Percentiles rank a stretch among this genome's conserved stretches.
These are phyloP conservation scores for Pyrochroa serraticornis DNA, from an alignment of 2,888 invertebrate species.

Conservation along the genomic window DNA sequence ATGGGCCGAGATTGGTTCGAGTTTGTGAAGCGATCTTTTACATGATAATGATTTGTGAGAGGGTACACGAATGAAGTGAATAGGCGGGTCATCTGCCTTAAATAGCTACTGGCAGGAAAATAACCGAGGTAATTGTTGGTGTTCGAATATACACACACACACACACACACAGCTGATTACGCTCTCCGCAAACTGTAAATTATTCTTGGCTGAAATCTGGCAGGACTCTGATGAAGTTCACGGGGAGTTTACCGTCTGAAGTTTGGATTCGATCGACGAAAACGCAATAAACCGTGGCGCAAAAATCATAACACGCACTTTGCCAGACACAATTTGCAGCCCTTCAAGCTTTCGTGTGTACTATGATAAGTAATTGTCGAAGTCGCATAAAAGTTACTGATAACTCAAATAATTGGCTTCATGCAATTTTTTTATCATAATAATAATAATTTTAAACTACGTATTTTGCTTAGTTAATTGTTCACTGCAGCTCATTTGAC, in stretches of 20 bases:
- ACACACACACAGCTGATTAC: slow-evolving; percentile 13
- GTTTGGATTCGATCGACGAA: too few relatives aligned
- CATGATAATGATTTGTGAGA: slow-evolving; percentile 7
- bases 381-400: too few relatives aligned
- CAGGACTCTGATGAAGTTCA: neutral
- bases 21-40: neutral
- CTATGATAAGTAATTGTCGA: too few relatives aligned
- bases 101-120: slow-evolving; percentile 29
- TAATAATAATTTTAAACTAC: too few relatives aligned
- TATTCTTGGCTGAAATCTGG: slow-evolving; percentile 6
- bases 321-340: too few relatives aligned
- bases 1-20: neutral
- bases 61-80: slow-evolving; percentile 20
- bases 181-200: neutral
- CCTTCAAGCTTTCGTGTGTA: too few relatives aligned
- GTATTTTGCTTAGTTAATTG: too few relatives aligned
- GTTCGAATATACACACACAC: neutral
- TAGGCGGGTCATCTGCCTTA: slow-evolving; percentile 18
- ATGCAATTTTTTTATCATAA: too few relatives aligned
- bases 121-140: slow-evolving; percentile 24
- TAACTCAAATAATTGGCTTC: too few relatives aligned
- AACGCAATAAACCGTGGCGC: too few relatives aligned
- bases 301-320: too few relatives aligned
- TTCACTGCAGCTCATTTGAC: too few relatives aligned
- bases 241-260: neutral